A percentile compares a stretch with the other conserved stretches of the same genome.
Conservation (phyloP, 2,797 vertebrate species). For the Ataeniobius toweri region DNA sequence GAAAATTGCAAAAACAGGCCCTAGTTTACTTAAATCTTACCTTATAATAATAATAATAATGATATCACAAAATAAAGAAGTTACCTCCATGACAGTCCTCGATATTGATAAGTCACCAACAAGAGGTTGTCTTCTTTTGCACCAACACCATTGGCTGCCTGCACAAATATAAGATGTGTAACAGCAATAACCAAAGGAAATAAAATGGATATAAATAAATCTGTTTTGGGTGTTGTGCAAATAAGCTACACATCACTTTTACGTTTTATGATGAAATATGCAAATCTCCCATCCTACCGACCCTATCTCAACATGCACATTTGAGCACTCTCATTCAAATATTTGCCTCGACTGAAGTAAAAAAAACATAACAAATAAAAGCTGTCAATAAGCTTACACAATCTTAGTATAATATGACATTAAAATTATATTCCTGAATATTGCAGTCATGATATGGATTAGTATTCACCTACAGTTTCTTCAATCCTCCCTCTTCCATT, state of each 20-base stretch:
- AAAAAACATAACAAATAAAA: neutral
- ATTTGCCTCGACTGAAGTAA: neutral
- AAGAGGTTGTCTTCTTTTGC: conserved; percentile 75
- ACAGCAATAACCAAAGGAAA: neutral
- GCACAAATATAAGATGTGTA: conserved; percentile 30
- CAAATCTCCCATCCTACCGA: neutral
- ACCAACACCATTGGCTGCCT: conserved; percentile 90
- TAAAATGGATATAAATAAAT: neutral
- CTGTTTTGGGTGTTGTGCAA: neutral
- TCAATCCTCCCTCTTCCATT: neutral
- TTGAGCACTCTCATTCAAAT: neutral
- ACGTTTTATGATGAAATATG: neutral
- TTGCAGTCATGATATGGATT: neutral
- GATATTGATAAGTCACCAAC: conserved; percentile 82
- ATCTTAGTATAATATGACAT: neutral
- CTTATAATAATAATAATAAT: neutral
- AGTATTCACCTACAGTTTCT: neutral
- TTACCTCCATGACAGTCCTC: conserved; percentile 93
- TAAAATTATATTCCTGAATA: neutral
- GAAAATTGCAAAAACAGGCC: conserved; percentile 49
- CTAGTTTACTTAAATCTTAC: conserved; percentile 2
- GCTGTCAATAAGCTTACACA: neutral
- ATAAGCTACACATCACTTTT: neutral
- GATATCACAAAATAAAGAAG: conserved; percentile 6
- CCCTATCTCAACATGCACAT: neutral